Base-by-base conservation (phyloP, 2,888 invertebrate species). In the Eremobia ochroleuca region DNA sequence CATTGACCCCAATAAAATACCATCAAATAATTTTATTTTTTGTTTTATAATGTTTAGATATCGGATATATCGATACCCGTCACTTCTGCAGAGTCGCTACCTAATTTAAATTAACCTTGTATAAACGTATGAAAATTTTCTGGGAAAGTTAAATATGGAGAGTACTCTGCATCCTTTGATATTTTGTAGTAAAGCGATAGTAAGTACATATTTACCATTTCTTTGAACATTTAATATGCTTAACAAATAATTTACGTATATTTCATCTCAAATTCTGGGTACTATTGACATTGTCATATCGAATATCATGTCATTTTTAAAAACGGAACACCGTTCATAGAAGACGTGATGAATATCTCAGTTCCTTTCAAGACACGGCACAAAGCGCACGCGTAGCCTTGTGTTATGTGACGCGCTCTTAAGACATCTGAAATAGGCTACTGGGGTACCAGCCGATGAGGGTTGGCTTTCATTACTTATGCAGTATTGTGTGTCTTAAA, bases 371-470 rank as follows among this genome's bases (percentile, higher is more conserved):
- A 66, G 76, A 59, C n/a, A 21, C 31, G 52, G 0, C n/a, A 85
- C 69, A 85, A 76, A 81, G 82, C 76, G 82, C 85, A 82, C 82
- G 82, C 82, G 85, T 85, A 64, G 61, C n/a, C 66, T 49, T 55
- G 34, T 70, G 66, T 70, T 62, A 72, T 68, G 76, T 81, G 82
- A 70, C 66, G 76, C 49, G 66, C 66, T 74, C 76, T 70, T 81
- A 85, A 85, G 82, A 81, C 28, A 55, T 76, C 61, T 70, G 75
- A 85, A 82, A 82, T 81, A 62, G 82, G 82, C 85, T 82, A 82
- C 76, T 82, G 31, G 82, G 85, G 58, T 85, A 81, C 79, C 59
- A 62, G 76, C 58, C 76, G 82, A 85, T 82, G 70, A 76, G 85
- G 85, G 81, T 64, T 66, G 37, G 28, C 62, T 73, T 68, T 75